Evolutionary conservation across 2,888 invertebrate species (phyloP).

Genomic region (Leptothorax acervorum): DNA sequence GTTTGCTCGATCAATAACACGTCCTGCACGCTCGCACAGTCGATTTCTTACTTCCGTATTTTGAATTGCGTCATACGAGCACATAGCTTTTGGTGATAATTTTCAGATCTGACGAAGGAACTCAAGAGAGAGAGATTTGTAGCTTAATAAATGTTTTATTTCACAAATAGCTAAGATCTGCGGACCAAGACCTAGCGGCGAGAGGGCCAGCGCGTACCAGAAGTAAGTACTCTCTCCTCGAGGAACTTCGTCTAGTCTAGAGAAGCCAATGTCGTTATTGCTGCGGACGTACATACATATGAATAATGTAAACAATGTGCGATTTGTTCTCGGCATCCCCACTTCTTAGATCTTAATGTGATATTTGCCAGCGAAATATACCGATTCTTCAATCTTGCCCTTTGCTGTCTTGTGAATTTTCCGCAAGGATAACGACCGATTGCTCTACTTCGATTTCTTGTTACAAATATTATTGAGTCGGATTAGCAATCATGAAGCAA

Average conservation of each 20-base stretch:
- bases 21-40: too few relatives aligned
- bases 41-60: too few relatives aligned
- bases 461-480: background rate
- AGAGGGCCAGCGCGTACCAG: too few relatives aligned
- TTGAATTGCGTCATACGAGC: too few relatives aligned
- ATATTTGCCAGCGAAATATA: background rate
- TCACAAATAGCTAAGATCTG: background rate
- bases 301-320: background rate
- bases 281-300: background rate
- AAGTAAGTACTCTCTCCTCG: too few relatives aligned
- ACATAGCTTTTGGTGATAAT: too few relatives aligned
- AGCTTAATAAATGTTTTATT: too few relatives aligned
- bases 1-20: too few relatives aligned
- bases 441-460: background rate
- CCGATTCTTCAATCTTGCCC: background rate
- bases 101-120: too few relatives aligned
- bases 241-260: background rate
- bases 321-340: background rate
- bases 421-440: background rate
- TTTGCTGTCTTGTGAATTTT: background rate
- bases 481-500: background rate
- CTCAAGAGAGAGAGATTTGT: too few relatives aligned
- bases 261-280: background rate
- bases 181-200: too few relatives aligned
- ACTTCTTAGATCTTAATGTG: background rate